Base-by-base conservation (phyloP, 2,888 invertebrate genomes). In the Augiades crinisus region DNA sequence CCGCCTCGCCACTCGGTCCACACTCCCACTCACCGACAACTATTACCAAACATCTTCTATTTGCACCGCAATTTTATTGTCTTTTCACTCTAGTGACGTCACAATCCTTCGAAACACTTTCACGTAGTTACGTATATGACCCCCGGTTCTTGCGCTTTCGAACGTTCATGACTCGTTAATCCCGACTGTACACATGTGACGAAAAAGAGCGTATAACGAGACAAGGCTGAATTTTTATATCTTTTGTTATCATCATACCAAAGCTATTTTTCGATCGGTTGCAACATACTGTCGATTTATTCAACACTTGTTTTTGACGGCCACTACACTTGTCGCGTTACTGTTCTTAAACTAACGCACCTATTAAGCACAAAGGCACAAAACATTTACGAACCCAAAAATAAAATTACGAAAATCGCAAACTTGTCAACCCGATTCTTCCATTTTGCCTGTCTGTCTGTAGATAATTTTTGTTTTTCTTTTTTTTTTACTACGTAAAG, bases 191-290 rank as follows among this genome's bases (percentile, higher is more conserved):
- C 67, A 79, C 74, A 75, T 72, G 73, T 72, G 75, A 78, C 70
- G 74, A 80, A 78, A 79, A 79, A 74, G 73, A 80, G 65, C 71
- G 75, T 71, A 67, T 68, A 78, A 65, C 69, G 68, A 76, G 75
- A 78, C 79, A 73, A 81, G 75, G 68, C 68, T 72, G 68, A 76
- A 78, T 80, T 87, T 85, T 85, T 83, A 83, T 83, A 87, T 81
- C 87, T 89, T 88, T 89, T 89, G 88, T 89, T 89, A 88, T 88
- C 88, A 73, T 75, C 66, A 77, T 83, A 82, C 79, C 75, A 78
- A 75, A 78, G 75, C 72, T 79, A 78, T 76, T 80, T 80, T 81
- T 78, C 72, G 63, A 72, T 63, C 71, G 74, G 71, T 79, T 76
- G 75, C 78, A 80, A 78, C 73, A 78, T 74, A 67, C 60, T 59